phyloP scores from a whole-genome alignment of 2,113 vertebrate genomes.

The Pygoscelis adeliae region DNA sequence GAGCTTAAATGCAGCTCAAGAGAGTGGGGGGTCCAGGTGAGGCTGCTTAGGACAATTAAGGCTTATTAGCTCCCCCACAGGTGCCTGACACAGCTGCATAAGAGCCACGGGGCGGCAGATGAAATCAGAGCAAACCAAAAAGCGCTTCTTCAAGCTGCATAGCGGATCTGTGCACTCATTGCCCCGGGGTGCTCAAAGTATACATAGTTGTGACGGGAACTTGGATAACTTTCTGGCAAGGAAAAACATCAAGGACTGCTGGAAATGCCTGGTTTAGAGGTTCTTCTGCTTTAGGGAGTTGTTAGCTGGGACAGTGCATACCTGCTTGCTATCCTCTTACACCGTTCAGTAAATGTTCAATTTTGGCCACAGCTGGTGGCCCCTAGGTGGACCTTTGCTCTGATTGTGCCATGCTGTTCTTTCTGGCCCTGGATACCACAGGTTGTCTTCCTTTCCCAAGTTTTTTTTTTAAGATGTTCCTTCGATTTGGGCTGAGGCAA shows the following conservation, averaged over 20 bases:
- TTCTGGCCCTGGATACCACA: background rate
- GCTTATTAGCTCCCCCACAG: background rate
- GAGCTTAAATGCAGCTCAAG: background rate
- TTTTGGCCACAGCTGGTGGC: background rate
- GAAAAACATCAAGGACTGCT: background rate
- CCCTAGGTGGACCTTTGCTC: background rate
- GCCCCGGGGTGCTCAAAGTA: background rate
- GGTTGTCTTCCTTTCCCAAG: background rate
- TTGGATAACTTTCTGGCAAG: background rate
- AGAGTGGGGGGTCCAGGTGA: background rate
- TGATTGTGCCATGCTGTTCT: background rate
- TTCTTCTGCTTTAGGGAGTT: background rate
- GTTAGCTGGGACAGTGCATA: background rate
- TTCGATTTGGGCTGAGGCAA: background rate
- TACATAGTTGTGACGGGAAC: fast-evolving
- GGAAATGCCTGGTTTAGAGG: background rate
- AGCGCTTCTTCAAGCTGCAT: background rate
- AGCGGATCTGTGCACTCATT: background rate
- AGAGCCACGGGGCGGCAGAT: background rate
- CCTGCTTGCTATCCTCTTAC: background rate
- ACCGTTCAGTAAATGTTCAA: fast-evolving
- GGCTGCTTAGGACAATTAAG: background rate
- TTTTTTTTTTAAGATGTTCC: background rate
- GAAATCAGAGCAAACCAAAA: background rate
- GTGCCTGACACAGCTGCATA: background rate